Base-by-base conservation (phyloP, 2,113 vertebrate species). In the Gymnogyps californianus region DNA sequence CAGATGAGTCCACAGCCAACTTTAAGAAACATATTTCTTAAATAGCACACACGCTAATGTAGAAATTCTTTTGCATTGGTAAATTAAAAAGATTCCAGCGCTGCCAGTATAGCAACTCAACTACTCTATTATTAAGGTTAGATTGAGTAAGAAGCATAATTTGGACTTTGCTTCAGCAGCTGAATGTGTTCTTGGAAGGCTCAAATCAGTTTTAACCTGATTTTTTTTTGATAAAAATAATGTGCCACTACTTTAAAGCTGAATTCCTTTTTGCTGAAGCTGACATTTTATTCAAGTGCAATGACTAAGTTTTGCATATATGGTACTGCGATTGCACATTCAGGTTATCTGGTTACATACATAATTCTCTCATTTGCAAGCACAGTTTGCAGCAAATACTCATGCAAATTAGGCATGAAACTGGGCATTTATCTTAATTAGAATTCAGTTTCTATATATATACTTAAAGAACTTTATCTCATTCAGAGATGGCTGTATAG, bases 351-450 rank as follows among this genome's bases (percentile, higher is more conserved):
- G 52, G 46, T 86, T 77, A 36, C 92, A 42, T 51, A 15, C 83
- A 51, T 29, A 61, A 86, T 74, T 31, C 76, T 38, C 76, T 89
- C 85, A 31, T 97, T 89, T 94, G 88, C 88, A 90, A 89, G 83
- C 67, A 71, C 38, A 36, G 38, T 93, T 91, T 94, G 91, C 89
- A 93, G 94, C 89, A 89, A 91, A 96, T 46, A 62, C 28, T 87
- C 72, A 93, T 97, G 86, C 59, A 97, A 89, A 96, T 92, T 9
- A 92, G 64, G 72, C 69, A 84, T 24, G 67, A 89, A 95, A 64
- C 85, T 5, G 8, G 77, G 86, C 72, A 87, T 96, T 95, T 91
- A 87, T 92, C 91, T 96, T 71, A 80, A 86, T 95, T 82, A 83
- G 82, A 83, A 92, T 83, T 75, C 81, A 36, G 15, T 59, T 91